Conservation (phyloP, 1,140 invertebrate species). For the Forficula auricularia region DNA sequence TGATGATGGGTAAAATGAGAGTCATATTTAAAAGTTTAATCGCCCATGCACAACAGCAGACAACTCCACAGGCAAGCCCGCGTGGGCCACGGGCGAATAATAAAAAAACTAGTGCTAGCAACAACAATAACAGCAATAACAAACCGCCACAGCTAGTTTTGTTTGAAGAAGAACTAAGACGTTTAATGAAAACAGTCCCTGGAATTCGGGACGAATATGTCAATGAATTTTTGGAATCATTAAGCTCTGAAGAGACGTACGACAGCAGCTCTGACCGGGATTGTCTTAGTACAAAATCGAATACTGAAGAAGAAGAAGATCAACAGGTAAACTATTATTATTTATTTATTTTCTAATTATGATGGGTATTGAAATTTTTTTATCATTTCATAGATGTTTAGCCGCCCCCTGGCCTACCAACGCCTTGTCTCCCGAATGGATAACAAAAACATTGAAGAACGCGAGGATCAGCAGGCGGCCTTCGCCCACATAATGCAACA, state of each 20-base stretch:
- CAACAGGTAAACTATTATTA: too few relatives aligned
- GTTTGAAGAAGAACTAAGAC: slow-evolving; percentile 73
- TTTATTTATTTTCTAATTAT: too few relatives aligned
- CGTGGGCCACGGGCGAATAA: slow-evolving; percentile 10
- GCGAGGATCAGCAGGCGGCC: slow-evolving; percentile 26
- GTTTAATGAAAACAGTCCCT: slow-evolving; percentile 80
- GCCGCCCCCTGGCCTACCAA: slow-evolving; percentile 29
- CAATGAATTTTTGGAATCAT: slow-evolving; percentile 75
- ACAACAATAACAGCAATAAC: slow-evolving; percentile 18
- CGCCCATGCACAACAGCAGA: slow-evolving; percentile 37
- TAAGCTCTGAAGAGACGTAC: slow-evolving; percentile 79
- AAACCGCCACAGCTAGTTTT: slow-evolving; percentile 71
- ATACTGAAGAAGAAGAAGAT: too few relatives aligned
- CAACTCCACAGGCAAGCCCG: slow-evolving; percentile 13
- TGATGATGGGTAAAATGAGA: slow-evolving; percentile 87
- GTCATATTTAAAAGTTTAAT: slow-evolving; percentile 81
- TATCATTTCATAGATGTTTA: too few relatives aligned
- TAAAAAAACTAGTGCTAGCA: too few relatives aligned
- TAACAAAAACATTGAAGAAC: slow-evolving; percentile 42
- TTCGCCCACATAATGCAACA: slow-evolving; percentile 82
- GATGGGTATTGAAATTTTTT: too few relatives aligned
- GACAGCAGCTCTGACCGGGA: slow-evolving; percentile 78
- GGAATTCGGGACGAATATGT: slow-evolving; percentile 78
- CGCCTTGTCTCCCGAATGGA: slow-evolving; percentile 36
- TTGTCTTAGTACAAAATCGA: slow-evolving; percentile 21